These are phyloP conservation scores for Pseudorasbora parva DNA, from an alignment of 2,113 vertebrate genomes.

Conservation along the genomic window DNA sequence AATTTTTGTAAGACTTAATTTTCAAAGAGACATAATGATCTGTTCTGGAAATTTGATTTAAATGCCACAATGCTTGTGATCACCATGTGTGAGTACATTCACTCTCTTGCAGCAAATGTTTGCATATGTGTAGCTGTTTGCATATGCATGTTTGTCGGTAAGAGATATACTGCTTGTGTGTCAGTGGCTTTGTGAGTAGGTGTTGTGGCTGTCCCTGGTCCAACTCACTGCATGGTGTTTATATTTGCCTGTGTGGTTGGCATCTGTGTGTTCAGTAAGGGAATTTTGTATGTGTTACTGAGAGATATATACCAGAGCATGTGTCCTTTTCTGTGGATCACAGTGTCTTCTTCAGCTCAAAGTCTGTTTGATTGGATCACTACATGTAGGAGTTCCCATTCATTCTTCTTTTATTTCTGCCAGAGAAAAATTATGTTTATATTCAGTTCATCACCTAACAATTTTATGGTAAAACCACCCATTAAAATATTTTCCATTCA, in stretches of 20 bases:
- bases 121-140: background rate
- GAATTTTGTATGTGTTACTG: background rate
- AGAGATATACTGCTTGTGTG: background rate
- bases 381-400: constrained; percentile 47
- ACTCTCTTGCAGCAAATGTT: background rate
- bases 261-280: constrained; percentile 26
- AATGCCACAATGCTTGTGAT: background rate
- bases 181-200: constrained; percentile 8
- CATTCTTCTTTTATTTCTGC: constrained; percentile 23
- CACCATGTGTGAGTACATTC: constrained; percentile 8
- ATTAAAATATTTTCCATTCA: constrained; percentile 28
- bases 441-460: constrained; percentile 41
- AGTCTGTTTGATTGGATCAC: constrained; percentile 45
- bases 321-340: constrained; percentile 3
- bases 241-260: constrained; percentile 31
- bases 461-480: constrained; percentile 11
- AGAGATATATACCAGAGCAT: constrained; percentile 23
- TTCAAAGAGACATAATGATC: background rate
- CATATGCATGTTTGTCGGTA: constrained; percentile 3
- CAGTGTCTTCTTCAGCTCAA: constrained; percentile 29
- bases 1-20: background rate
- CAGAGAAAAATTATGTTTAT: constrained; percentile 41
- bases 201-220: constrained; percentile 25
- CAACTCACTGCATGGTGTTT: constrained; percentile 34
- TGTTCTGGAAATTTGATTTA: background rate